Base-by-base conservation (phyloP, 2,113 vertebrate genomes). In the Litocranius walleri region DNA sequence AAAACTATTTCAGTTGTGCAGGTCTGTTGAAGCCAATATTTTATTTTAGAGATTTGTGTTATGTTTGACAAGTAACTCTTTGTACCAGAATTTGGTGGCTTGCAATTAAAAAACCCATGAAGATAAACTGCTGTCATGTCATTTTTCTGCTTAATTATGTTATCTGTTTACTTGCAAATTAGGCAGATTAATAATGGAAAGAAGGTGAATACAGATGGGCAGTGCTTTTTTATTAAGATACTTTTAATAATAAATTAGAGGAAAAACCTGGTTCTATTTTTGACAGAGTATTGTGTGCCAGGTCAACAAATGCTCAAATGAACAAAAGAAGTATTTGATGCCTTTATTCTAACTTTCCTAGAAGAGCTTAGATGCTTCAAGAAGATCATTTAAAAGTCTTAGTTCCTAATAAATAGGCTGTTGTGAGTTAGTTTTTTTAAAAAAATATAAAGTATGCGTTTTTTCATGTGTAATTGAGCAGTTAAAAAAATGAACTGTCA, bases 1-100 rank as follows among this genome's bases (percentile, higher is more conserved):
- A 98, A 98, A 98, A 93, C 89, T 95, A 74, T 98, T 98, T 98
- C 93, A 96, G 83, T 97, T 98, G 97, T 98, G 81, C 59, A 91
- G 54, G 84, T 94, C 87, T 93, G 17, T 57, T 74, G 87, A 97
- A 97, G 97, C 98, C 95, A 98, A 5, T 88, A 95, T 96, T 97
- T 97, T 96, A 84, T 96, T 93, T 96, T 96, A 95, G 94, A 96
- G 91, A 80, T 93, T 95, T 98, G 59, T 96, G 94, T 93, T 97
- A 17, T 77, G 33, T 96, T 96, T 97, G 94, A 98, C 95, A 96
- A 97, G 89, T 94, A 97, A 94, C 30, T 93, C 88, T 97, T 97
- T 98, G 87, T 97, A 88, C 94, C 97, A 33, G 29, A 93, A n/a
- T 89, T 96, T 40, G 83, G 19, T 97, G 86, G 36, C 80, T 97